These are phyloP conservation scores for Callopanchax toddi DNA, from an alignment of 2,113 vertebrate genomes.

Conservation along the genomic window DNA sequence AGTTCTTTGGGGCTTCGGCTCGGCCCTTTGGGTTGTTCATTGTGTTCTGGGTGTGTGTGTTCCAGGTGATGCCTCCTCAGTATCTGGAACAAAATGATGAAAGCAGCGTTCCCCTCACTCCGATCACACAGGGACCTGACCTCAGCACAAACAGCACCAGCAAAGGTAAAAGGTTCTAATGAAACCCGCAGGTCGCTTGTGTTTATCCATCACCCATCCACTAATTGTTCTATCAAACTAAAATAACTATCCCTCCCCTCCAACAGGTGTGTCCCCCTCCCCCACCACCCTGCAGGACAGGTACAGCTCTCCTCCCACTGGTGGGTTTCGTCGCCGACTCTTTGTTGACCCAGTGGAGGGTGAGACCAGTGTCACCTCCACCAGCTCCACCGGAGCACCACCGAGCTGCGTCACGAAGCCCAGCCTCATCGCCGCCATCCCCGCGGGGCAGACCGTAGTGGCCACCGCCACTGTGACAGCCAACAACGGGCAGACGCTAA, in stretches of 20 bases:
- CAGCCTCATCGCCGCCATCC: conserved; percentile 83
- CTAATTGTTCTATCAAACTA: too few relatives aligned
- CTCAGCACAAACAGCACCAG: conserved; percentile 73
- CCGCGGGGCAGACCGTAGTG: conserved; percentile 88
- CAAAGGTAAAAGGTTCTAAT: too few relatives aligned
- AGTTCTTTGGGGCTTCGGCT: too few relatives aligned
- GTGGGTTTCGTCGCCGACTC: conserved; percentile 68
- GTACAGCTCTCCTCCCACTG: conserved; percentile 85
- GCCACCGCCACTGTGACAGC: conserved; percentile 87
- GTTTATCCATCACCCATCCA: too few relatives aligned
- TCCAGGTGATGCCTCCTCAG: conserved; percentile 92
- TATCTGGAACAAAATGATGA: conserved; percentile 84
- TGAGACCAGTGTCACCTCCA: conserved; percentile 75
- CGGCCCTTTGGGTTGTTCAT: too few relatives aligned
- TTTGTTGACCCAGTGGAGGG: conserved; percentile 73
- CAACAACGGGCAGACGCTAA: conserved; percentile 81
- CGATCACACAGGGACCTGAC: conserved; percentile 66
- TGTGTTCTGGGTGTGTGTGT: conserved; percentile 20
- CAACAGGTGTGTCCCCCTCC: background rate
- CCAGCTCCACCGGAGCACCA: conserved; percentile 71
- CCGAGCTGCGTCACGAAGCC: conserved; percentile 56
- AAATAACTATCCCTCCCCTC: too few relatives aligned
- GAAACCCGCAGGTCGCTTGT: too few relatives aligned
- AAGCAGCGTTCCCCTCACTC: conserved; percentile 53
- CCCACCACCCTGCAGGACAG: conserved; percentile 81